Evolutionary conservation across 2,113 vertebrate genomes (phyloP).

Genomic region (Tachuris rubrigastra): DNA sequence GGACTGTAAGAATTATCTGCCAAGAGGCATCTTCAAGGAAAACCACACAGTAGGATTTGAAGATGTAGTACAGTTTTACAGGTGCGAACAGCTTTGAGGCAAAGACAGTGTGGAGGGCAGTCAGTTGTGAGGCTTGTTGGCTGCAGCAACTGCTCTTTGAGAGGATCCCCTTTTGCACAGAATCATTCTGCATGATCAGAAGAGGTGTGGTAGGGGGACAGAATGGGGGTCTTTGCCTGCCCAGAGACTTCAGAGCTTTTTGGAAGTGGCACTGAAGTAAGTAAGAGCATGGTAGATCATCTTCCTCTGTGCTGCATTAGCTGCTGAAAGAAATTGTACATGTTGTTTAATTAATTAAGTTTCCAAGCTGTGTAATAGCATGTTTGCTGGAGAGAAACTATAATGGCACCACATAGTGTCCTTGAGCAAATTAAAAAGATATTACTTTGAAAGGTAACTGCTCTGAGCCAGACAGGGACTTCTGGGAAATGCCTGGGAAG

Average conservation of each 20-base stretch:
- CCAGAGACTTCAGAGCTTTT: background rate
- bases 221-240: background rate
- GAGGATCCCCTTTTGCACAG: background rate
- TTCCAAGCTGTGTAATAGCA: constrained; percentile 2
- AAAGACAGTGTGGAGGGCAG: background rate
- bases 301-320: background rate
- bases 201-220: background rate
- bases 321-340: background rate
- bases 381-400: background rate
- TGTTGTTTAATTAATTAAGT: constrained; percentile 9
- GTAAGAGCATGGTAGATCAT: background rate
- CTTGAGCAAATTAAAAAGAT: background rate
- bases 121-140: background rate
- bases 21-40: background rate
- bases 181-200: background rate
- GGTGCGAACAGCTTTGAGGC: background rate
- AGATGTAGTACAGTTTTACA: background rate
- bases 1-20: background rate
- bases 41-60: background rate
- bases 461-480: background rate
- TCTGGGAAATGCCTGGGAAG: background rate
- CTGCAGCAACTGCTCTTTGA: background rate
- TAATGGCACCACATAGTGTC: constrained; percentile 4
- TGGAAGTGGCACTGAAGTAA: background rate
- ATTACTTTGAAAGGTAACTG: background rate